Evolutionary conservation across 2,888 invertebrate species (phyloP).

Genomic region (Cheilosia pagana): DNA sequence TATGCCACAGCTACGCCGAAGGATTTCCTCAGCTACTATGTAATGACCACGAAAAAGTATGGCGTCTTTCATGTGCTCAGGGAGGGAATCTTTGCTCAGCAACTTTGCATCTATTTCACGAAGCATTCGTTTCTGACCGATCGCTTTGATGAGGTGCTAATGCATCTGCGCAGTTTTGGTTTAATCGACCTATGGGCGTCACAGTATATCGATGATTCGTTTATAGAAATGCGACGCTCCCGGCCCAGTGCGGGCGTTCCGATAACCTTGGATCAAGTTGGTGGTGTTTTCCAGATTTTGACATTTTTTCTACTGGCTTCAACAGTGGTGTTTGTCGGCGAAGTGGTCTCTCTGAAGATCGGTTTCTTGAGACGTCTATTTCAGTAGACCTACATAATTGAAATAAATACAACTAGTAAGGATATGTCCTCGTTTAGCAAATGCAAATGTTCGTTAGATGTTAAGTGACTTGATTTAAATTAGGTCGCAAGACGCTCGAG

Average conservation of each 20-base stretch:
- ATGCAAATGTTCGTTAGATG: no score
- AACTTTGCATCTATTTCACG: conserved; percentile 75
- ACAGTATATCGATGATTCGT: conserved; percentile 36
- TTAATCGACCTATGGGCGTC: conserved; percentile 76
- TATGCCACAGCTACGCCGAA: conserved; percentile 67
- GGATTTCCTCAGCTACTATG: conserved; percentile 74
- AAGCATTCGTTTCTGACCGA: conserved; percentile 76
- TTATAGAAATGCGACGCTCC: background rate
- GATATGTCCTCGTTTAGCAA: no score
- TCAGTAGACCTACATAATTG: background rate
- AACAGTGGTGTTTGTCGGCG: conserved; percentile 11
- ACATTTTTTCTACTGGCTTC: background rate
- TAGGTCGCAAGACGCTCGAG: background rate
- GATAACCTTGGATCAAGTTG: conserved; percentile 44
- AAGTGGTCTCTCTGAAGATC: conserved; percentile 17
- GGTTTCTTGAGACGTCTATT: background rate
- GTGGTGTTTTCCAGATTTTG: conserved; percentile 53
- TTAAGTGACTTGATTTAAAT: no score
- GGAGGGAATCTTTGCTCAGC: conserved; percentile 74
- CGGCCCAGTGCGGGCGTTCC: conserved; percentile 2
- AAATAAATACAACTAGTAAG: no score
- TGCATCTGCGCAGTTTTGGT: conserved; percentile 67
- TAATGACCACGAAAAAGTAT: conserved; percentile 50
- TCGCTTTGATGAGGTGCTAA: conserved; percentile 63
- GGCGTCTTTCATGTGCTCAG: conserved; percentile 73